phyloP scores from a whole-genome alignment of 2,888 invertebrate genomes.

The Andrena praecox region DNA sequence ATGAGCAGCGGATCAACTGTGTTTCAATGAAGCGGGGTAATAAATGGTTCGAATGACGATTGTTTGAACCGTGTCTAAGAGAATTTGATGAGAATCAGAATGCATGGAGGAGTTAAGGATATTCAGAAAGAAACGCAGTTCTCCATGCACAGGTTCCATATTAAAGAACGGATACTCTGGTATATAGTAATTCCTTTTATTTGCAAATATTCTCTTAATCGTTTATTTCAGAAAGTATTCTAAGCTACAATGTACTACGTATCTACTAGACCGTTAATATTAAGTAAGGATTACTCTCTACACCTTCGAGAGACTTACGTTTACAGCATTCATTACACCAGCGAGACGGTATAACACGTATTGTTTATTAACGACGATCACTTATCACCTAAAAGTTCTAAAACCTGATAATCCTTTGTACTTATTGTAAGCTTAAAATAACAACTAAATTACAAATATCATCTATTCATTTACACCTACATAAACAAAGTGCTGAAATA shows the following conservation, averaged over 20 bases:
- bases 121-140: slow-evolving; percentile 10
- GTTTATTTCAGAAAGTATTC: slow-evolving; percentile 25
- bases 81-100: slow-evolving; percentile 10
- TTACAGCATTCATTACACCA: slow-evolving; percentile 1
- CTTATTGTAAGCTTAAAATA: slow-evolving; percentile 6
- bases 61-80: background rate
- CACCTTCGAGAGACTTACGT: background rate
- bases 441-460: background rate
- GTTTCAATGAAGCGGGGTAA: background rate
- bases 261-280: background rate
- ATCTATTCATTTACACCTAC: background rate
- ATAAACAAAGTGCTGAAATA: background rate
- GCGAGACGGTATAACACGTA: slow-evolving; percentile 3
- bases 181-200: slow-evolving; percentile 36
- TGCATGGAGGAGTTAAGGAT: slow-evolving; percentile 15
- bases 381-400: too few species aligned
- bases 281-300: background rate
- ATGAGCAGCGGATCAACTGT: background rate
- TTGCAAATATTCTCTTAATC: slow-evolving; percentile 33
- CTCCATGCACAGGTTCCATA: slow-evolving; percentile 12
- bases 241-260: slow-evolving; percentile 30
- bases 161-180: slow-evolving; percentile 34
- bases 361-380: background rate
- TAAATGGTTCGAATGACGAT: background rate
- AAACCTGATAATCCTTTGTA: background rate